Evolutionary conservation across 2,113 vertebrate species (phyloP), one percentile per base, ranked within the genome.

Genomic region (Trinectes maculatus): DNA sequence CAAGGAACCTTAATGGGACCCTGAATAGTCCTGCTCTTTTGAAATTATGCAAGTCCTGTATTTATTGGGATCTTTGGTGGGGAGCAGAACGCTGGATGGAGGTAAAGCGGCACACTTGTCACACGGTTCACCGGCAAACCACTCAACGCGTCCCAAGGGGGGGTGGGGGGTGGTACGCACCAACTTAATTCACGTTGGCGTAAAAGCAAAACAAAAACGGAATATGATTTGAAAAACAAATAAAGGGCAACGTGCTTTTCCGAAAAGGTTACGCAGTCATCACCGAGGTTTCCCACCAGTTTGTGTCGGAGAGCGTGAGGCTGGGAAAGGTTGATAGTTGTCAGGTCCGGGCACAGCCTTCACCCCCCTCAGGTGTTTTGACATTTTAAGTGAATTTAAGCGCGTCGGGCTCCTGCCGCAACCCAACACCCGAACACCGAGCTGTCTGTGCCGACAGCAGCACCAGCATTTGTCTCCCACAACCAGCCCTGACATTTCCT

Each of bases 351-450:
- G 61, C 73, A 64, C 40, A 66, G 64, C 74, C 62, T 71, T 64
- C 48, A 66, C 61, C 70, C 70, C 74, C 85, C 85, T 80, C 68
- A 79, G 87, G 85, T 82, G 61, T 77, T 89, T 83, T 87, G 90
- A 89, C 88, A 90, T 87, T 89, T 89, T 67, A 86, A 82, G 81
- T 76, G 81, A 85, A 89, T 88, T 89, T 82, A 80, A 87, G 83
- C 73, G 2, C 71, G 52, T 56, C 80, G 64, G 87, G 68, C 64
- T 55, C 79, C 64, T 60, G 77, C 71, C 71, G 66, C 74, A 71
- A 79, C 52, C 69, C 64, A 48, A 74, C 73, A 57, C 77, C 46
- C 2, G 80, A 15, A 77, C 68, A 18, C 83, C n/a, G n/a, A n/a
- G n/a, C n/a, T 82, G 84, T 34, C 76, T 70, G 71, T 53, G 73